phyloP scores from a whole-genome alignment of 2,113 vertebrate species.

The Nettapus auritus region DNA sequence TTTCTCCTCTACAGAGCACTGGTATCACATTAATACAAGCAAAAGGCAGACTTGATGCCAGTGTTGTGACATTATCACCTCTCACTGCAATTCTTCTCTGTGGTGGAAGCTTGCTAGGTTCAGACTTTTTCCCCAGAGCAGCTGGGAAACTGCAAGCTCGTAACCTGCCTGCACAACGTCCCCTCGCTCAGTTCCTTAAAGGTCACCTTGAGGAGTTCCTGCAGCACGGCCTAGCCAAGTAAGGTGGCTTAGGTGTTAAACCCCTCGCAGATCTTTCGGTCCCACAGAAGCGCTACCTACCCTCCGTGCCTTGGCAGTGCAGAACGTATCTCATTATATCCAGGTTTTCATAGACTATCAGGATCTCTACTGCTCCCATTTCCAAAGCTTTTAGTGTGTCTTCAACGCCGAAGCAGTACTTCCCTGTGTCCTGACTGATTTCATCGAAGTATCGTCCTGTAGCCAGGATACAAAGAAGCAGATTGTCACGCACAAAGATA shows the following conservation, averaged over 20 bases:
- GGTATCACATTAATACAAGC: background rate
- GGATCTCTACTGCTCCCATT: conserved; percentile 99
- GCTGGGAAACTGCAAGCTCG: background rate
- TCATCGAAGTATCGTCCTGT: conserved; percentile 98
- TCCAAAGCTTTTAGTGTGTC: conserved; percentile 98
- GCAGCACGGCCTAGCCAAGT: background rate
- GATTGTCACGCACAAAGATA: background rate
- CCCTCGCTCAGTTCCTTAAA: background rate
- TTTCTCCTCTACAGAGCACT: background rate
- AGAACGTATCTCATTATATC: conserved; percentile 99
- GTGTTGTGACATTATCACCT: background rate
- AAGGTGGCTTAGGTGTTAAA: background rate
- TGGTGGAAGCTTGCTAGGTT: background rate
- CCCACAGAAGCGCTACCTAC: conserved; percentile 56
- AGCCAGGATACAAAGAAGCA: background rate
- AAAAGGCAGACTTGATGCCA: too few species aligned
- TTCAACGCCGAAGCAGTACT: conserved; percentile 98
- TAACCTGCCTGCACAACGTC: background rate
- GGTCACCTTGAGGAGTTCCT: background rate
- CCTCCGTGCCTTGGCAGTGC: conserved; percentile 94
- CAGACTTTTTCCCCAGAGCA: background rate
- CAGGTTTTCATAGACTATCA: conserved; percentile 99
- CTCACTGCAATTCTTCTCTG: background rate
- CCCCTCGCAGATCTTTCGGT: background rate
- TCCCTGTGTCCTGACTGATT: conserved; percentile 99